Base-by-base conservation (phyloP, 2,888 invertebrate species). In the Nipponacmea schrenckii region DNA sequence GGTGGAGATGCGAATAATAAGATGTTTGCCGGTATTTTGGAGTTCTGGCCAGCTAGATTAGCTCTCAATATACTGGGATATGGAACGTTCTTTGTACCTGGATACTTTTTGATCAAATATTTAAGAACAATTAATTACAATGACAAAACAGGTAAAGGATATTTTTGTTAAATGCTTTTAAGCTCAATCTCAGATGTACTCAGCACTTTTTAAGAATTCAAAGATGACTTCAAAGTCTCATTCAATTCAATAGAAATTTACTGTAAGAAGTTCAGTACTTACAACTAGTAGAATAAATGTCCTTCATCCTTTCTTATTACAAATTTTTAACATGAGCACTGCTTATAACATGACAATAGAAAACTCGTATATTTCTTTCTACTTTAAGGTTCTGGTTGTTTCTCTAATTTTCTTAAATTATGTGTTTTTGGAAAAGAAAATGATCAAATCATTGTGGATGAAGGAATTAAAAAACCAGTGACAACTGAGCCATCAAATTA, bases 11-110 rank as follows among this genome's bases (percentile, higher is more conserved):
- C 48, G 67, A 45, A 17, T 73, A 67, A 27, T 69, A 44, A 7
- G 75, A 70, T 66, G 62, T 69, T 71, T 15, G 71, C 72, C 14
- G 73, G 71, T 64, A 77, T 74, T 73, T 77, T 77, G 70, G 87
- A 88, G 72, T 84, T 85, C 74, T 95, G 97, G 97, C 85, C 95
- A 24, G 91, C 95, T 79, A 92, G 94, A 77, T 90, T 97, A 62
- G 84, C 93, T 62, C 90, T 95, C 31, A 97, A 97, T 90, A 91
- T 96, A 70, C 91, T 95, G 24, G 96, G 96, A 17, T 98, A 97
- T 88, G 92, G 93, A 3, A 95, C 95, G n/a, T 91, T 98, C 71
- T 91, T 97, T 86, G 89, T 96, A 73, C 97, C 97, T 1, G 95
- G 95, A 66, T 94, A 92, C 86, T 89, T 96, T 24, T 91, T 96